These are phyloP conservation scores for Callosobruchus maculatus DNA, from an alignment of 2,888 invertebrate species.

Conservation along the genomic window DNA sequence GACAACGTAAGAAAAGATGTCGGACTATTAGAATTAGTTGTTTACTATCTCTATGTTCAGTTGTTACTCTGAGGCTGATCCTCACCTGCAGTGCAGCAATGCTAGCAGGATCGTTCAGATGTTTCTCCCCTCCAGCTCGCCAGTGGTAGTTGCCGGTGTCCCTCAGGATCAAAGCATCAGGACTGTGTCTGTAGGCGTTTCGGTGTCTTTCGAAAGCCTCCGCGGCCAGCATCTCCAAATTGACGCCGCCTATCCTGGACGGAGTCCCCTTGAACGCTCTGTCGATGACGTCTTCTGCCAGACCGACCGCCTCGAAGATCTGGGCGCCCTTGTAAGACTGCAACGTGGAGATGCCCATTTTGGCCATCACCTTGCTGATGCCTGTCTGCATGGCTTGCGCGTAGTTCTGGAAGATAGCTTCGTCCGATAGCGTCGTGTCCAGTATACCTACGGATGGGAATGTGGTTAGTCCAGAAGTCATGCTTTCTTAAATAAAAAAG, in stretches of 20 bases:
- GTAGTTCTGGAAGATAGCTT: slow-evolving; percentile 81
- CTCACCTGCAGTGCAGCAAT: slow-evolving; percentile 74
- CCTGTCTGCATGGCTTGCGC: slow-evolving; percentile 66
- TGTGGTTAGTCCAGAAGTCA: too few species aligned
- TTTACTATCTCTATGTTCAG: too few species aligned
- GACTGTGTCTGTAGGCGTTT: slow-evolving; percentile 65
- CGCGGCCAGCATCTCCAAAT: slow-evolving; percentile 79
- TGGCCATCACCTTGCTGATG: slow-evolving; percentile 86
- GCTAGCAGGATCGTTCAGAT: slow-evolving; percentile 89
- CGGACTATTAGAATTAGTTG: too few species aligned
- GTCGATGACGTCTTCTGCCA: slow-evolving; percentile 88
- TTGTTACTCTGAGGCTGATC: too few species aligned
- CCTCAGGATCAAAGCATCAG: slow-evolving; percentile 71
- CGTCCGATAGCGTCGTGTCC: slow-evolving; percentile 71
- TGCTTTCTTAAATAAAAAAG: too few species aligned
- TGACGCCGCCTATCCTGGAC: slow-evolving; percentile 80
- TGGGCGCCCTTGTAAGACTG: slow-evolving; percentile 99
- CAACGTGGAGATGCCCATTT: slow-evolving; percentile 98
- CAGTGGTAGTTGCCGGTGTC: slow-evolving; percentile 92
- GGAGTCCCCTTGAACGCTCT: slow-evolving; percentile 82
- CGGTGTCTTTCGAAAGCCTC: slow-evolving; percentile 82
- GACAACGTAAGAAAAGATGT: too few species aligned
- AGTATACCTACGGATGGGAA: slow-evolving; percentile 53
- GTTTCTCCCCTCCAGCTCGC: slow-evolving; percentile 95
- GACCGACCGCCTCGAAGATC: slow-evolving; percentile 97